A percentile compares a stretch with the other conserved stretches of the same genome.
phyloP scores from a whole-genome alignment of 2,113 vertebrate genomes.

The Brachyistius frenatus region DNA sequence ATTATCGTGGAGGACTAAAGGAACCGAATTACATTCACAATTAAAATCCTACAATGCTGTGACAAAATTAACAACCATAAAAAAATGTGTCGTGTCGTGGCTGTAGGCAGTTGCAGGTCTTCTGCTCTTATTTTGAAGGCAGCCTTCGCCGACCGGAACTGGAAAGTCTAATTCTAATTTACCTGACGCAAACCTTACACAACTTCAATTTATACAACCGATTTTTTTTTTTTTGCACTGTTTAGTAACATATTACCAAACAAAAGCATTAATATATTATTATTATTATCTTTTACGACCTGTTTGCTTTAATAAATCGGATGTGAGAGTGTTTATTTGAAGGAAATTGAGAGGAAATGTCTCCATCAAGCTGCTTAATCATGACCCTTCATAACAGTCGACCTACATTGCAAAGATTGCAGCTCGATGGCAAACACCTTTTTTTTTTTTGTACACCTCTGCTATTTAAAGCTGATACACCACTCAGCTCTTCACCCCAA shows the following conservation, averaged over 20 bases:
- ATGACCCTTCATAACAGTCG: neutral
- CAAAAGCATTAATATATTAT: neutral
- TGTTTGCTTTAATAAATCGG: neutral
- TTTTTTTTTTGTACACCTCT: too few species aligned
- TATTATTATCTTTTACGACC: neutral
- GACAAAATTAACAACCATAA: too few species aligned
- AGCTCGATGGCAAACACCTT: neutral
- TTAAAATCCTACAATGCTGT: too few species aligned
- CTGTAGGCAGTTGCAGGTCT: too few species aligned
- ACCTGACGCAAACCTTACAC: slow-evolving; percentile 34
- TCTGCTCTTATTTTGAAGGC: slow-evolving; percentile 51
- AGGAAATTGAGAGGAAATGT: neutral
- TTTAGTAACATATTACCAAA: slow-evolving; percentile 39
- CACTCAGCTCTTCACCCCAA: neutral
- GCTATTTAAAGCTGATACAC: too few species aligned
- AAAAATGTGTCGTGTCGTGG: too few species aligned
- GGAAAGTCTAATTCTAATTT: fast-evolving
- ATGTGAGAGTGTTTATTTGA: neutral
- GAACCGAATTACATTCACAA: too few species aligned
- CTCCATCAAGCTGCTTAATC: neutral
- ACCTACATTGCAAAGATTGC: neutral
- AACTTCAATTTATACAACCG: slow-evolving; percentile 44
- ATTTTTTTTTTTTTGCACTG: neutral
- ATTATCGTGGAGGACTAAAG: too few species aligned
- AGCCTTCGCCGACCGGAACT: neutral